These are phyloP conservation scores for Balaeniceps rex DNA, from an alignment of 2,113 vertebrate species.

Conservation along the genomic window DNA sequence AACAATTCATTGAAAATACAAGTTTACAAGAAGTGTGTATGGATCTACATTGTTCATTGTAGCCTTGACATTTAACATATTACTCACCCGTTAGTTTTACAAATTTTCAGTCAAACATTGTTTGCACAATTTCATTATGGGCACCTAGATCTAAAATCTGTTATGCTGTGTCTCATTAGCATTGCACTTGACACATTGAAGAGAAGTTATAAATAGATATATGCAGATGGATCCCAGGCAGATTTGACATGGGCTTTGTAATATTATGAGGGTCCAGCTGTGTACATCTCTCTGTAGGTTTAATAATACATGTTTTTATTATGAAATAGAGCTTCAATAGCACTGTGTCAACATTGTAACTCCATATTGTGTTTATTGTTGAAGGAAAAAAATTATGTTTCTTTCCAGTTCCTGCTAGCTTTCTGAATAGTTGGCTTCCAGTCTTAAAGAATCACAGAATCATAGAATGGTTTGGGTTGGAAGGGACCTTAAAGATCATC, in stretches of 20 bases:
- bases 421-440: background rate
- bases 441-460: background rate
- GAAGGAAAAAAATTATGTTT: background rate
- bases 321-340: background rate
- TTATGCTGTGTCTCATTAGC: background rate
- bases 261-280: background rate
- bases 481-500: background rate
- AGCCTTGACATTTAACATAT: constrained; percentile 38
- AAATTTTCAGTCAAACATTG: background rate
- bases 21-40: background rate
- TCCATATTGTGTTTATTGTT: background rate
- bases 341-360: background rate
- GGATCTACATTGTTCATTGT: constrained; percentile 26
- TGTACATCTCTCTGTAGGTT: background rate
- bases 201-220: background rate
- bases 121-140: background rate
- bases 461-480: background rate
- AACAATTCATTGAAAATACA: constrained; percentile 9
- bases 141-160: background rate
- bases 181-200: background rate
- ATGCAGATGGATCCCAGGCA: background rate
- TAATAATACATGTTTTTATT: background rate
- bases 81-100: background rate
- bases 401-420: background rate
- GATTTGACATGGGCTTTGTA: background rate